Base-by-base conservation (phyloP, 2,888 invertebrate species). In the Odontocerum albicorne region DNA sequence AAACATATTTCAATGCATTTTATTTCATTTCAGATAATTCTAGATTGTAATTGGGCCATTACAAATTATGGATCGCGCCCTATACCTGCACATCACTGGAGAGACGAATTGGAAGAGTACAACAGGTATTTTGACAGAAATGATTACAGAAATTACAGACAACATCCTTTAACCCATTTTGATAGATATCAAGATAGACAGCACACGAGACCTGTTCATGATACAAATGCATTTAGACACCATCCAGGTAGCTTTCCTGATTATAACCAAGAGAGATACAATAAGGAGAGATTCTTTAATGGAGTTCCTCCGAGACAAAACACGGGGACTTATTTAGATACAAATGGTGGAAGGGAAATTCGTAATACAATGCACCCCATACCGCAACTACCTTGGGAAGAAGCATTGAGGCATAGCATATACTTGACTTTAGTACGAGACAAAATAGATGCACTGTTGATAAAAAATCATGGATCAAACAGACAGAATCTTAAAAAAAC, bases 361-460 rank as follows among this genome's bases (percentile, higher is more conserved):
- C 20, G 56, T 1, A 49, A 53, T 27, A 44, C 45, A 10, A 42
- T 45, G 3, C 39, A 36, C 36, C 59, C 56, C 2, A 31, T 33
- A 22, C 52, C 61, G 0, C 53, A 55, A n/a, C 33, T 53, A 2
- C 76, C 79, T 64, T 88, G 87, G 87, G 85, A 86, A 67, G 79
- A 81, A 54, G 85, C 86, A 2, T 68, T 88, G 27, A 77, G 84
- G 55, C 86, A 87, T 70, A 84, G 87, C 59, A 81, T 83, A 4
- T 84, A 83, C 64, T 74, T 87, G 61, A 83, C 86, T 1, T 73
- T 87, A 8, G 73, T 81, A 47, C 70, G 82, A 60, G 81, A 83
- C 64, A 77, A 78, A 64, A 77, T 81, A 60, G 73, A 77, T 56
- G 74, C 76, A 53, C 71, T 80, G 2, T 74, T 79, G 53, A 69